Percentiles rank a stretch among this genome's conserved stretches.
Conservation (phyloP, 1,140 invertebrate genomes). For the Bombus huntii region DNA sequence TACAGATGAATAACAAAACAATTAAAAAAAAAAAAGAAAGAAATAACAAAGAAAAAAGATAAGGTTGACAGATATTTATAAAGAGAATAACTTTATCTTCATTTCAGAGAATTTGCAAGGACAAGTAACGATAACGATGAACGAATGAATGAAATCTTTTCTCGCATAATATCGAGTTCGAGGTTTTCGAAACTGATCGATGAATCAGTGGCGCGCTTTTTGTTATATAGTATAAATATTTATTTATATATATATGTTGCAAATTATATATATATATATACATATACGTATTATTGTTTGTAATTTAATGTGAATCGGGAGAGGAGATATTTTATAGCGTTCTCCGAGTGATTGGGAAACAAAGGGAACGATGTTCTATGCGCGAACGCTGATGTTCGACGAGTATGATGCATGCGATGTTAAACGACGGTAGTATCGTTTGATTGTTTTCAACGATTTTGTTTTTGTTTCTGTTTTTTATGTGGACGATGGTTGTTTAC, state of each 20-base stretch:
- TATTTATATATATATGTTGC: slow-evolving; percentile 56
- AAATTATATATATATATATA: slow-evolving; percentile 58
- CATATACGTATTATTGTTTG: slow-evolving; percentile 56
- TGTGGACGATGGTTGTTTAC: not conserved
- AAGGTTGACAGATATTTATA: slow-evolving; percentile 48
- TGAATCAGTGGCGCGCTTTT: not conserved
- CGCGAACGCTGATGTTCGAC: not conserved
- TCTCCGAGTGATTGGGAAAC: slow-evolving; percentile 1
- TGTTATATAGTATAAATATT: slow-evolving; percentile 63
- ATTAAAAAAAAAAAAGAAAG: too few relatives aligned
- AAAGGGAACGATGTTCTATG: not conserved
- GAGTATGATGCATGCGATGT: slow-evolving; percentile 13
- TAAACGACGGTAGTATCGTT: slow-evolving; percentile 29
- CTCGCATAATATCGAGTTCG: slow-evolving; percentile 3
- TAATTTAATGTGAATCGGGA: slow-evolving; percentile 35
- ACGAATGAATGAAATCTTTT: not conserved
- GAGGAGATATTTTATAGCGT: not conserved
- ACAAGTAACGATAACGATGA: not conserved
- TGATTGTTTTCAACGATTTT: slow-evolving; percentile 49
- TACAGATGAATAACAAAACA: too few relatives aligned
- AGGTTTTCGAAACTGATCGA: not conserved
- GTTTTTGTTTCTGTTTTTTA: slow-evolving; percentile 19
- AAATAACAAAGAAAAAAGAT: not conserved
- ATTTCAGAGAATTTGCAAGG: not conserved
- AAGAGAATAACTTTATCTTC: slow-evolving; percentile 47